These are phyloP conservation scores for Rhabdornis inornatus DNA, from an alignment of 2,113 vertebrate species.

Conservation along the genomic window DNA sequence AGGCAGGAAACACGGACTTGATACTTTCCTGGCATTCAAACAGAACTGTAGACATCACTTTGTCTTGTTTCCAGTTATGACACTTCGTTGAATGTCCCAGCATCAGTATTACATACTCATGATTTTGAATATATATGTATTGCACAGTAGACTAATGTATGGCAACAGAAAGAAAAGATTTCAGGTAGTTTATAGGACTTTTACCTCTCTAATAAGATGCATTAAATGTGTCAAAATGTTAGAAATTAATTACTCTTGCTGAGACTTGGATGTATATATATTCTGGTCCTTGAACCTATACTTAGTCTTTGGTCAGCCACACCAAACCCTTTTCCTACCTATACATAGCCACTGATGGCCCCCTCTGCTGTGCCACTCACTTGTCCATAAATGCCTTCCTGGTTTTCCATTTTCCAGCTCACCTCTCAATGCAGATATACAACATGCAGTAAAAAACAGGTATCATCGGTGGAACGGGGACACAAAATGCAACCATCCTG, in stretches of 20 bases:
- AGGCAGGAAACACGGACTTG: neutral
- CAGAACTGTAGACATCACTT: neutral
- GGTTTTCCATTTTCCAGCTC: neutral
- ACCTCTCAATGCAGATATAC: neutral
- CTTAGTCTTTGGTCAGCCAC: neutral
- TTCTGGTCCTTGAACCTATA: neutral
- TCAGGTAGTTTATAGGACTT: neutral
- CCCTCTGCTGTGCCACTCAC: neutral
- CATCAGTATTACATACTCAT: neutral
- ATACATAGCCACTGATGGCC: rapidly evolving
- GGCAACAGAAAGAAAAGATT: neutral
- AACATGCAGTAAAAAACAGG: neutral
- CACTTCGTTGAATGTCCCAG: neutral
- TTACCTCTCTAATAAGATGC: neutral
- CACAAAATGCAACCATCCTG: neutral
- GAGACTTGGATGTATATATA: neutral
- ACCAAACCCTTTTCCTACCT: neutral
- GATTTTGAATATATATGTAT: neutral
- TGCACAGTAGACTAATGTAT: neutral
- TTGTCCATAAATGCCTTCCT: neutral
- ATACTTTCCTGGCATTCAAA: neutral
- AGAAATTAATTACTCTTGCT: neutral
- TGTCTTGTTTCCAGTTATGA: neutral
- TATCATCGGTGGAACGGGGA: neutral
- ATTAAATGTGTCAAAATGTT: neutral